Conservation (phyloP, 2,888 invertebrate species). For the Eumerus sabulonum region DNA sequence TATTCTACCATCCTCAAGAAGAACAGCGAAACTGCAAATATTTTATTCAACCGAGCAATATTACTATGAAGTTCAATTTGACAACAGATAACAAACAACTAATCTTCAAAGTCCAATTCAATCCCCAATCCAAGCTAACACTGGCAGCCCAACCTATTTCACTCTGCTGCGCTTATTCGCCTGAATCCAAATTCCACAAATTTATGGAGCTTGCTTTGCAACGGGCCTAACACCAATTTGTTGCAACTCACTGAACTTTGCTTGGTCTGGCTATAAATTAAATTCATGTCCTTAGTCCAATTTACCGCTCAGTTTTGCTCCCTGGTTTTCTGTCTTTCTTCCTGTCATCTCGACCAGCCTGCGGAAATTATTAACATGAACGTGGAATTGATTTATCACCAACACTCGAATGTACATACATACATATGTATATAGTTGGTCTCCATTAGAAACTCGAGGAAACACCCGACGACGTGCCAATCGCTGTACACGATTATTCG, state of each 20-base stretch:
- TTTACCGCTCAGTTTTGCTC: neutral
- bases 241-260: slow-evolving; percentile 68
- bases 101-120: no score
- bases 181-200: slow-evolving; percentile 52
- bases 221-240: slow-evolving; percentile 67
- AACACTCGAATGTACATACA: no score
- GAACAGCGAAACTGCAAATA: no score
- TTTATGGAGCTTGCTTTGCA: slow-evolving; percentile 61
- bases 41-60: no score
- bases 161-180: no score
- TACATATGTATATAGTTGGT: slow-evolving; percentile 39
- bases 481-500: slow-evolving; percentile 28
- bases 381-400: slow-evolving; percentile 64
- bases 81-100: no score
- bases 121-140: neutral
- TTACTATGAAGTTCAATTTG: no score
- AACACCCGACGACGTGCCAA: slow-evolving; percentile 8
- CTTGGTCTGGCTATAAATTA: slow-evolving; percentile 64
- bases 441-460: slow-evolving; percentile 29
- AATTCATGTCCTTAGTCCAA: slow-evolving; percentile 38
- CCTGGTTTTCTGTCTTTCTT: neutral
- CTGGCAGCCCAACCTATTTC: slow-evolving; percentile 12
- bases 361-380: slow-evolving; percentile 65
- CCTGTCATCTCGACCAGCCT: neutral
- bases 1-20: no score